Evolutionary conservation across 2,113 vertebrate species (phyloP).

Genomic region (Tragelaphus buxtoni): DNA sequence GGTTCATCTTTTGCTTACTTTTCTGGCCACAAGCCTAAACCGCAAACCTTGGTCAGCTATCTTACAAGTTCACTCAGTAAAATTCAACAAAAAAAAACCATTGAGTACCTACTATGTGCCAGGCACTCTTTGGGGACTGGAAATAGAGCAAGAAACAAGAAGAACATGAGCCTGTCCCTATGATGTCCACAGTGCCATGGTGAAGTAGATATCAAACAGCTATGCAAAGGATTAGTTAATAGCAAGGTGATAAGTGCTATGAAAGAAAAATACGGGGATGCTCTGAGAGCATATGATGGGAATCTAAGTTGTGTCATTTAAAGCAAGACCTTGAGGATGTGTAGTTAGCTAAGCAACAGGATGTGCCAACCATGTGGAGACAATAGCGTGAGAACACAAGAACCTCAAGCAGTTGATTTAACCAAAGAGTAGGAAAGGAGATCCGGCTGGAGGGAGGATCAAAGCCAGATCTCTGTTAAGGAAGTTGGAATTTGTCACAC

Average conservation of each 20-base stretch:
- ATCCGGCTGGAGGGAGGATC: background rate
- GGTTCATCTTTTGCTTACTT: conserved; percentile 21
- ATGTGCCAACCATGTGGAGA: background rate
- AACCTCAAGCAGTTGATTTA: background rate
- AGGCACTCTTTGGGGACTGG: background rate
- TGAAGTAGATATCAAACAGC: background rate
- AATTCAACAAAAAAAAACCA: background rate
- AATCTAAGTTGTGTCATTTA: background rate
- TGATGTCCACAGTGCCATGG: background rate
- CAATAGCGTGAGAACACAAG: background rate
- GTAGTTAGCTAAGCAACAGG: background rate
- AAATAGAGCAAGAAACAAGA: background rate
- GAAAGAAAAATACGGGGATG: background rate
- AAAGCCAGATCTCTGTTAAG: background rate
- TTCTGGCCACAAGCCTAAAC: background rate
- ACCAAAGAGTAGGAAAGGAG: background rate
- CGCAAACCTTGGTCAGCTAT: background rate
- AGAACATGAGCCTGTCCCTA: background rate
- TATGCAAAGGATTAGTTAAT: background rate
- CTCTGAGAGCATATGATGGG: background rate
- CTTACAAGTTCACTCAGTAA: background rate
- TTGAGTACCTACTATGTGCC: background rate
- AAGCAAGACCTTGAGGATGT: background rate
- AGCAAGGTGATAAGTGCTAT: background rate
- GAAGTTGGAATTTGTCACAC: background rate